These are phyloP conservation scores for Galaxea fascicularis DNA, from an alignment of 92 coral and sea anemone species.

Conservation along the genomic window DNA sequence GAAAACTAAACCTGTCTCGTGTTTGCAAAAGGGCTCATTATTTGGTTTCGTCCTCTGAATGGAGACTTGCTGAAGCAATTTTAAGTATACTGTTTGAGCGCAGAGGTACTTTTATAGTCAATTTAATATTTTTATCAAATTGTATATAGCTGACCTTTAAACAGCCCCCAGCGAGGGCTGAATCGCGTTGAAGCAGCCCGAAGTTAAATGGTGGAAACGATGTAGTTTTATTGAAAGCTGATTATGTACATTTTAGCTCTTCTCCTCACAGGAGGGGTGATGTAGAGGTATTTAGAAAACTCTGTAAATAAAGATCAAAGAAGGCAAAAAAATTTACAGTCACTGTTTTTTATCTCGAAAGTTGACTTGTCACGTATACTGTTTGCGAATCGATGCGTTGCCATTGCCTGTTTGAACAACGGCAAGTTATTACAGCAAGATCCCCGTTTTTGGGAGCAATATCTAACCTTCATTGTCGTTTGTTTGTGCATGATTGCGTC, in stretches of 20 bases:
- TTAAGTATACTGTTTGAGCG: background rate
- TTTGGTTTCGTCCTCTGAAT: background rate
- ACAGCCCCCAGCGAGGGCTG: no score
- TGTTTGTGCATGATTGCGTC: no score
- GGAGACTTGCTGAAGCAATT: background rate
- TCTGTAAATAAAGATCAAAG: constrained; percentile 37
- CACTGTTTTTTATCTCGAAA: background rate
- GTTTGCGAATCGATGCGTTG: no score
- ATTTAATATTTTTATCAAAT: constrained; percentile 27
- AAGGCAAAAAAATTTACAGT: background rate
- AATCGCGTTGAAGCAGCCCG: background rate
- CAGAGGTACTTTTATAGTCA: constrained; percentile 14
- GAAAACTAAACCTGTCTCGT: background rate
- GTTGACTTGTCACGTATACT: no score
- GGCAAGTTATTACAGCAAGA: no score
- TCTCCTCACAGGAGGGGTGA: constrained; percentile 5
- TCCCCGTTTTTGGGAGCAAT: no score
- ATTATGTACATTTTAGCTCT: constrained; percentile 37
- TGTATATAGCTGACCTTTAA: constrained; percentile 32
- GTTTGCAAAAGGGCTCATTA: background rate
- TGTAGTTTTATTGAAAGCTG: constrained; percentile 24
- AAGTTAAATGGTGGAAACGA: background rate
- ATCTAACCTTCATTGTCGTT: no score
- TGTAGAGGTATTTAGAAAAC: constrained; percentile 31
- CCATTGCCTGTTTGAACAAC: no score